Conservation (phyloP, 1,140 invertebrate genomes). For the Teleopsis dalmanni region DNA sequence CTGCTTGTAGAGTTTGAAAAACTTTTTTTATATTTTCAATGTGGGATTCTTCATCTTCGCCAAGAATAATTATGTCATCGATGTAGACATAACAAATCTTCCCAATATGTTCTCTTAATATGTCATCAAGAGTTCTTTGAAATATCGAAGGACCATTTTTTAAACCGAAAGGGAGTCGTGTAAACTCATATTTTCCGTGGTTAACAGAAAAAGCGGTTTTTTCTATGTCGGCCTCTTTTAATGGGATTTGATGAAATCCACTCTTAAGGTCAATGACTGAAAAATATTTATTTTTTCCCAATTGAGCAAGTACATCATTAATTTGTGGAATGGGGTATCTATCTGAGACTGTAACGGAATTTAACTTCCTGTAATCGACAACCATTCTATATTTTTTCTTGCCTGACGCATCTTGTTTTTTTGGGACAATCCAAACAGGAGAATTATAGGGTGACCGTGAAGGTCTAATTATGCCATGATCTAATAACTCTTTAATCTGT, state of each 20-base stretch:
- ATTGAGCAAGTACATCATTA: slow-evolving; percentile 41
- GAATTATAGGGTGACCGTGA: slow-evolving; percentile 23
- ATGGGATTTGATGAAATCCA: slow-evolving; percentile 47
- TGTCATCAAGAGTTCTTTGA: slow-evolving; percentile 1
- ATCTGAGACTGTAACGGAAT: slow-evolving; percentile 38
- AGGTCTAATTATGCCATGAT: slow-evolving; percentile 28
- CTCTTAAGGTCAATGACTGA: slow-evolving; percentile 43
- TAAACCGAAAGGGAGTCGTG: neutral
- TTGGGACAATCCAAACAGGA: slow-evolving; percentile 15
- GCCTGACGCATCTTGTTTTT: slow-evolving; percentile 15
- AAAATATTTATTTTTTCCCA: slow-evolving; percentile 42
- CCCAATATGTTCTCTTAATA: neutral
- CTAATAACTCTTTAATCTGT: slow-evolving; percentile 25
- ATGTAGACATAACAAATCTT: slow-evolving; percentile 3
- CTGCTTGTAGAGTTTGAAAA: slow-evolving; percentile 1
- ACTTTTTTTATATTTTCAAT: slow-evolving; percentile 2
- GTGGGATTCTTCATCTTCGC: neutral
- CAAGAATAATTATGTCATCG: slow-evolving; percentile 4
- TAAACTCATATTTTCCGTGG: slow-evolving; percentile 2
- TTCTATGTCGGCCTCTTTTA: slow-evolving; percentile 25
- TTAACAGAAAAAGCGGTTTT: slow-evolving; percentile 40
- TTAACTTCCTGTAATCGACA: slow-evolving; percentile 34
- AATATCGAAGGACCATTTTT: neutral
- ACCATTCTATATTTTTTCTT: slow-evolving; percentile 33
- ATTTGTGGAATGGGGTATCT: slow-evolving; percentile 48